Evolutionary conservation across 2,113 vertebrate species (phyloP).

Genomic region (Rhinolophus sinicus): DNA sequence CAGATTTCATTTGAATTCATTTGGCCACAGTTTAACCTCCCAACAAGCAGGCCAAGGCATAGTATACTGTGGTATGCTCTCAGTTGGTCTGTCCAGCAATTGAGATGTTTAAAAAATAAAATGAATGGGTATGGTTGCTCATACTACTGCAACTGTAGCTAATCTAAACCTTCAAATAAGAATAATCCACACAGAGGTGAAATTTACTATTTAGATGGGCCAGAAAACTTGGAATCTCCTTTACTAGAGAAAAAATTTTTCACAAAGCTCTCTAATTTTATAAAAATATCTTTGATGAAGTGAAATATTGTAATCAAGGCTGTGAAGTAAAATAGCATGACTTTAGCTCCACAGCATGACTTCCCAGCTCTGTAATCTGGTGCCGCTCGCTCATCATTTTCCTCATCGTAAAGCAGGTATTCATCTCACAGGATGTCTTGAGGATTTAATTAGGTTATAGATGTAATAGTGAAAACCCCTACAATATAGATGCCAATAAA

Average conservation of each 20-base stretch:
- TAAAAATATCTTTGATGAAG: background rate
- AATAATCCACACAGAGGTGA: background rate
- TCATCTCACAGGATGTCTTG: background rate
- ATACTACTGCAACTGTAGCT: background rate
- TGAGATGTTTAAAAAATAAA: background rate
- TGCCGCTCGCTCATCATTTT: background rate
- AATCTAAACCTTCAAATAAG: background rate
- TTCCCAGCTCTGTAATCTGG: background rate
- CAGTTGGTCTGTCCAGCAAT: background rate
- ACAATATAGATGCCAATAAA: background rate
- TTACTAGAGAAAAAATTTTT: background rate
- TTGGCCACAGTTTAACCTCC: background rate
- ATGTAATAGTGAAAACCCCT: background rate
- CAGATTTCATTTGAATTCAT: background rate
- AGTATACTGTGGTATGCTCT: background rate
- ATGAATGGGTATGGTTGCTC: background rate
- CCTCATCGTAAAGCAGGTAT: background rate
- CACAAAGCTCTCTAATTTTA: background rate
- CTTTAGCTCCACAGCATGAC: background rate
- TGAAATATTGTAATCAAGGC: background rate
- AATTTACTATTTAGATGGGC: background rate
- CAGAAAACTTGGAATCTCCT: background rate
- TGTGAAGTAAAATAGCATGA: background rate
- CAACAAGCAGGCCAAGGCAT: background rate
- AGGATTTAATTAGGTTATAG: background rate